Conservation (phyloP, 2,888 invertebrate genomes). For the Axea sp. region DNA sequence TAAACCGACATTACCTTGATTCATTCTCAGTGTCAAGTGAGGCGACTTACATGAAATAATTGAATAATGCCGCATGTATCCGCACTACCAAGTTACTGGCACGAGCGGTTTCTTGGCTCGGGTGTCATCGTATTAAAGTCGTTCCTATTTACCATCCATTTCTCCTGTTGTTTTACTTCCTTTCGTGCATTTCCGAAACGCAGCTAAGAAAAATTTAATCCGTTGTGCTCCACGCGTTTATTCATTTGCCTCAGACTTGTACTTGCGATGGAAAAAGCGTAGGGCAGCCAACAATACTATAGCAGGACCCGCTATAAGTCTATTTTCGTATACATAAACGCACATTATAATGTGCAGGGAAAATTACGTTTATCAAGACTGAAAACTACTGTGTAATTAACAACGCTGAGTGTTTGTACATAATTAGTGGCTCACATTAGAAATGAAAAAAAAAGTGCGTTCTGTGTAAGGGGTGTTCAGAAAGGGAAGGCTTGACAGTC, state of each 20-base stretch:
- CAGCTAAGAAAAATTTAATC: too few relatives aligned
- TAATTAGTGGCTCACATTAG: conserved; percentile 71
- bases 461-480: background rate
- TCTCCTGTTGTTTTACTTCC: too few relatives aligned
- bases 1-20: conserved; percentile 28
- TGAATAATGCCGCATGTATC: conserved; percentile 6
- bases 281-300: too few relatives aligned
- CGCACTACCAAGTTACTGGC: too few relatives aligned
- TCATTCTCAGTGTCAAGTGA: conserved; percentile 8
- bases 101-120: too few relatives aligned
- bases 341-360: conserved; percentile 28
- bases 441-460: conserved; percentile 39
- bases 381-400: conserved; percentile 57
- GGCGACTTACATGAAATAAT: conserved; percentile 18
- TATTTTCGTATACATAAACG: conserved; percentile 14
- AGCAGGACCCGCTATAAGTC: too few relatives aligned
- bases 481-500: conserved; percentile 26
- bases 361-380: conserved; percentile 39
- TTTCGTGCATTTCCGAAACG: too few relatives aligned
- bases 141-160: conserved; percentile 3
- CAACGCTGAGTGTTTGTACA: conserved; percentile 68
- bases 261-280: too few relatives aligned
- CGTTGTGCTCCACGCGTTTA: too few relatives aligned
- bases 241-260: too few relatives aligned
- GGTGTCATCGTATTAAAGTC: background rate